phyloP scores from a whole-genome alignment of 2,113 vertebrate species.

The Leucopternis melanops region DNA sequence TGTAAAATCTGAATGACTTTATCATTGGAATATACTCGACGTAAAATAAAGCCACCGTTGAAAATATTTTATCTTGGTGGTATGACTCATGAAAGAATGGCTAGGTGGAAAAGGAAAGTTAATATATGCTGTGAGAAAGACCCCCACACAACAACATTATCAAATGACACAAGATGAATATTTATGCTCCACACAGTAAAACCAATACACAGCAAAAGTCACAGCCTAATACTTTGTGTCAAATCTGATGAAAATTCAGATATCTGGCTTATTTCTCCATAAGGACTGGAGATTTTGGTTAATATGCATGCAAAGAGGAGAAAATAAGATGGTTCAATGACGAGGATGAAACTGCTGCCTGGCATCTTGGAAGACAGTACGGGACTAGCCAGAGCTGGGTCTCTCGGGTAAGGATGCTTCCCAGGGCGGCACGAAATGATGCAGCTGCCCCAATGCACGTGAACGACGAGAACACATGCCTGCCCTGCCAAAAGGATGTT shows the following conservation, averaged over 20 bases:
- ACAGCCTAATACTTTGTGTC: neutral
- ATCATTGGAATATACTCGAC: neutral
- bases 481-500: neutral
- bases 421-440: neutral
- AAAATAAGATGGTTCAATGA: neutral
- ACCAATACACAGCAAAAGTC: neutral
- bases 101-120: neutral
- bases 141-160: neutral
- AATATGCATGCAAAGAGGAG: neutral
- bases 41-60: neutral
- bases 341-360: neutral
- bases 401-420: neutral
- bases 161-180: neutral
- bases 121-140: neutral
- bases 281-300: neutral
- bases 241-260: neutral
- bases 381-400: fast-evolving
- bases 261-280: neutral
- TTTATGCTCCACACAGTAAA: neutral
- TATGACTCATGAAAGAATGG: conserved; percentile 5
- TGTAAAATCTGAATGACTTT: neutral
- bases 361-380: neutral
- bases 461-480: neutral
- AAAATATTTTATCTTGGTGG: neutral
- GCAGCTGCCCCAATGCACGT: fast-evolving